Conservation (phyloP, 1,140 invertebrate species). For the Phenacoccus solenopsis region DNA sequence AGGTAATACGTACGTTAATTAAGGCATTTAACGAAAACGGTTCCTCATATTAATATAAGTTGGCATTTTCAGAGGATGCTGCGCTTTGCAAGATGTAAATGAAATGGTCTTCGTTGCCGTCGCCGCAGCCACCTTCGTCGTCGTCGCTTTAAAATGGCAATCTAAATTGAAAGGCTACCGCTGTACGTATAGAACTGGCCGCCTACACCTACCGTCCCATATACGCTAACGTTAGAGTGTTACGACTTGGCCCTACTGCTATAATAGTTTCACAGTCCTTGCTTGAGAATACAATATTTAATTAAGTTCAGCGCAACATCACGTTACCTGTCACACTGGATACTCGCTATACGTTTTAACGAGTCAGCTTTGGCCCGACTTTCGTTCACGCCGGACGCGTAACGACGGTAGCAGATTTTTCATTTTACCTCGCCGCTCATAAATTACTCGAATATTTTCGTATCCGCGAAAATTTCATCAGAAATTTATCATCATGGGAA, state of each 20-base stretch:
- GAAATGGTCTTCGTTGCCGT: neutral
- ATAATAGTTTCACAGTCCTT: neutral
- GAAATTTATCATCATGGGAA: no score
- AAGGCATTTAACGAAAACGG: neutral
- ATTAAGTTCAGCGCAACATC: neutral
- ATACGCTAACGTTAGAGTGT: neutral
- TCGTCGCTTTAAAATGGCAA: neutral
- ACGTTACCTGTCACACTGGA: neutral
- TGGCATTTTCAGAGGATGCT: neutral
- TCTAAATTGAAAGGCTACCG: neutral
- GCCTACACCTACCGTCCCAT: neutral
- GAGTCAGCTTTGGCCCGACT: no score
- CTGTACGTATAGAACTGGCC: neutral
- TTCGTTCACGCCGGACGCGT: no score
- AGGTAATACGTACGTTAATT: neutral
- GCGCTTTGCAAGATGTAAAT: conserved; percentile 1
- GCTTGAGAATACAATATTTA: neutral
- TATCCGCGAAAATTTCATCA: no score
- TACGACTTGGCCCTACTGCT: neutral
- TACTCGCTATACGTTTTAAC: no score
- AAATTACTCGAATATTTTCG: no score
- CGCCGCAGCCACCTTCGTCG: neutral
- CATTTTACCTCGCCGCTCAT: no score
- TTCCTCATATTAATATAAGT: conserved; percentile 3
- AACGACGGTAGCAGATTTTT: no score